Conservation (phyloP, 2,888 invertebrate species). For the Exocentrus adspersus region DNA sequence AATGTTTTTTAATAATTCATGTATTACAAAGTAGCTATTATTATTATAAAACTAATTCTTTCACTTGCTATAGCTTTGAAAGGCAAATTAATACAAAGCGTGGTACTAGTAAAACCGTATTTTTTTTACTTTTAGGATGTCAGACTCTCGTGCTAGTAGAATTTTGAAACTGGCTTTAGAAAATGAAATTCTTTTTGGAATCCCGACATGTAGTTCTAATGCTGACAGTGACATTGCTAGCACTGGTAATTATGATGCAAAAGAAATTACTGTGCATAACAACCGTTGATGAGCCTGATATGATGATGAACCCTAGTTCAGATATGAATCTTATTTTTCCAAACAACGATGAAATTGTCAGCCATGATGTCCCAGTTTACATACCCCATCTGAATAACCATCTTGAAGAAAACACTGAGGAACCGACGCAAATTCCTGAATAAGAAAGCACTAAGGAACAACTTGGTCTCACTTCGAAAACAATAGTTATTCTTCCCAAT, state of each 20-base stretch:
- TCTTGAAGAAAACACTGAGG: background rate
- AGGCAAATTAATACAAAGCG: background rate
- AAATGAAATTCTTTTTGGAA: slow-evolving; percentile 45
- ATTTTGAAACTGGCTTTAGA: slow-evolving; percentile 20
- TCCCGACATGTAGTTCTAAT: slow-evolving; percentile 36
- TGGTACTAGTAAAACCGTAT: background rate
- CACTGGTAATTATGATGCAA: slow-evolving; percentile 21
- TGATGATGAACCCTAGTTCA: too few species aligned
- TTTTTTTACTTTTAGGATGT: slow-evolving; percentile 14
- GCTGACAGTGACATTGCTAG: background rate
- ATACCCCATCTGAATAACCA: background rate
- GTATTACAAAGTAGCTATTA: background rate
- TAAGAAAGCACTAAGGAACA: background rate
- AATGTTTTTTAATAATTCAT: background rate
- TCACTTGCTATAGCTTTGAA: background rate
- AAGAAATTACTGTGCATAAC: slow-evolving; percentile 21
- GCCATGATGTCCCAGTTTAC: slow-evolving; percentile 3
- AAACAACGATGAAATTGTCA: slow-evolving; percentile 18
- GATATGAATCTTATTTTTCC: slow-evolving; percentile 9
- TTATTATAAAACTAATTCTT: background rate
- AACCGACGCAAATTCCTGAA: background rate
- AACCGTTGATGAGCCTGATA: slow-evolving; percentile 7
- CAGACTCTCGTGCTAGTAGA: slow-evolving; percentile 15
- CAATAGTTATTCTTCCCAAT: background rate
- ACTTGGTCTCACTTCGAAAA: background rate